These are phyloP conservation scores for Halyomorpha halys DNA, from an alignment of 1,140 invertebrate genomes.

Conservation along the genomic window DNA sequence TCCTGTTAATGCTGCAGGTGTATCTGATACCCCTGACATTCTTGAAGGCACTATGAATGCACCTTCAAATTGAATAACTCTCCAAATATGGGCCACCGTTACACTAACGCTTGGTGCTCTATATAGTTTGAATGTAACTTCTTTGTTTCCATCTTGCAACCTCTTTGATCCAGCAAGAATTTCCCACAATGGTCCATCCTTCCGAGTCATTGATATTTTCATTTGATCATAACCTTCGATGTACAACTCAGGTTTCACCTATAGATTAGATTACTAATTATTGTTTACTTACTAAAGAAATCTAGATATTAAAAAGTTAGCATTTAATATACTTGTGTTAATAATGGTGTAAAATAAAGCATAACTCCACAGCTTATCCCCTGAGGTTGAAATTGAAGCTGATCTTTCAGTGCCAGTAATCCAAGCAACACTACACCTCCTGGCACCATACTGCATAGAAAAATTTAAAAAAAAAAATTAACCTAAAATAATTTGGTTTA, in stretches of 20 bases:
- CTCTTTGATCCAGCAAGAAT: constrained; percentile 27
- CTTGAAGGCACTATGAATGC: constrained; percentile 32
- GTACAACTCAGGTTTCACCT: constrained; percentile 31
- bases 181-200: constrained; percentile 32
- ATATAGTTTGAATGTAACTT: constrained; percentile 31
- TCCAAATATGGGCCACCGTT: constrained; percentile 29
- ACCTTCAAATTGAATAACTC: constrained; percentile 32
- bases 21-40: constrained; percentile 31
- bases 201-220: constrained; percentile 31
- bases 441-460: constrained; percentile 36
- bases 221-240: constrained; percentile 29
- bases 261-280: not conserved
- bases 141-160: constrained; percentile 30
- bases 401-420: constrained; percentile 39
- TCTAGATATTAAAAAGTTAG: not conserved
- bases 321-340: constrained; percentile 28
- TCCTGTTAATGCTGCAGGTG: constrained; percentile 30
- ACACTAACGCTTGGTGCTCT: constrained; percentile 30
- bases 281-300: not conserved
- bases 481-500: too few species aligned
- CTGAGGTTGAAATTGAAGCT: constrained; percentile 41
- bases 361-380: constrained; percentile 39
- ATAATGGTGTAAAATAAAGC: constrained; percentile 31
- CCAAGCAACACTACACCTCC: constrained; percentile 38
- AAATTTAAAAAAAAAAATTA: constrained; percentile 3